phyloP scores from a whole-genome alignment of 2,797 vertebrate genomes.

The Manis javanica region DNA sequence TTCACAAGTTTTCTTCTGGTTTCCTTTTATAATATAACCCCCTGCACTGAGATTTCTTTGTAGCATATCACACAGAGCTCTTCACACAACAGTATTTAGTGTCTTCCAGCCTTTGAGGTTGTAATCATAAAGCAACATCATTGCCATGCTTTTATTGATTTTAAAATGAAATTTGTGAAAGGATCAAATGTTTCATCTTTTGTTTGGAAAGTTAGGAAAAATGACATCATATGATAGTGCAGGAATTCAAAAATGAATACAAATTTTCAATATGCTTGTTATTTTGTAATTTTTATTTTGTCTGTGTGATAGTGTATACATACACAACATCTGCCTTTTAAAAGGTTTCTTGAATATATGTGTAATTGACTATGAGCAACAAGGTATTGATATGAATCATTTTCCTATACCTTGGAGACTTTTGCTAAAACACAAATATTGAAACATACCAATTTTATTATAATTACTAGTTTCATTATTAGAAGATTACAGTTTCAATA shows the following conservation, averaged over 20 bases:
- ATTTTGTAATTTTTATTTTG: constrained; percentile 41
- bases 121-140: not conserved
- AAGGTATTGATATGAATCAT: not conserved
- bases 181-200: not conserved
- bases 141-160: constrained; percentile 32
- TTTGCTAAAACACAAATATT: not conserved
- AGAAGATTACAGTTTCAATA: constrained; percentile 11
- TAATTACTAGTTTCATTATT: constrained; percentile 3
- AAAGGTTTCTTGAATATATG: not conserved
- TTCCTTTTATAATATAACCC: not conserved
- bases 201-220: constrained; percentile 31
- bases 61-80: not conserved
- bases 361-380: not conserved
- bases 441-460: constrained; percentile 8
- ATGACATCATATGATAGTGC: not conserved
- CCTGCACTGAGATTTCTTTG: not conserved
- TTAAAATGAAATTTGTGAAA: constrained; percentile 33
- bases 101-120: not conserved
- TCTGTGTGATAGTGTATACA: not conserved
- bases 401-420: not conserved
- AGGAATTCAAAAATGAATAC: not conserved
- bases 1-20: constrained; percentile 5
- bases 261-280: constrained; percentile 43
- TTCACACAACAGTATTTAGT: not conserved
- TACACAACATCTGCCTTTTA: not conserved